These are phyloP conservation scores for Dorcus hopei DNA, from an alignment of 2,888 invertebrate genomes.

Conservation along the genomic window DNA sequence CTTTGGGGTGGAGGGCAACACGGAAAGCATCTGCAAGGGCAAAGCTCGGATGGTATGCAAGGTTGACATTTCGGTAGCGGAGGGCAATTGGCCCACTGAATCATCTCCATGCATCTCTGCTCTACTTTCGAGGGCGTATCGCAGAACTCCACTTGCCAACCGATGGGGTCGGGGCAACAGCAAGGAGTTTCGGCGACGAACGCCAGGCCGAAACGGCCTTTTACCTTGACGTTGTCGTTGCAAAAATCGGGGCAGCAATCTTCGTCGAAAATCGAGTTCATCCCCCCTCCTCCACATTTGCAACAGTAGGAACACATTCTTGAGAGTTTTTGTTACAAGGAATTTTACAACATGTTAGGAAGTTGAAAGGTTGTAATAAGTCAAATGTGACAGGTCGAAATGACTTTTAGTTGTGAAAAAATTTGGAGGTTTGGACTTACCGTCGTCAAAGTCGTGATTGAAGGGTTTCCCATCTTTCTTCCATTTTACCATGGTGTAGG, in stretches of 20 bases:
- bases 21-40: constrained; percentile 22
- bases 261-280: neutral
- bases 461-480: constrained; percentile 62
- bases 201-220: constrained; percentile 43
- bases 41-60: constrained; percentile 22
- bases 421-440: constrained; percentile 2
- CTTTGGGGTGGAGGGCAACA: constrained; percentile 15
- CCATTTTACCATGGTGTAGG: constrained; percentile 64
- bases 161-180: constrained; percentile 32
- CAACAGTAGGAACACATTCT: constrained; percentile 9
- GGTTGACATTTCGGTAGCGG: constrained; percentile 28
- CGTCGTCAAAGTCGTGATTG: constrained; percentile 34
- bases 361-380: no score
- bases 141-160: constrained; percentile 43
- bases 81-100: constrained; percentile 40
- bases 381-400: no score
- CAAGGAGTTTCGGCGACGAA: constrained; percentile 39
- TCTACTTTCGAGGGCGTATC: constrained; percentile 42
- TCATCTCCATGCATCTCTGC: constrained; percentile 38
- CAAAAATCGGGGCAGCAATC: constrained; percentile 6
- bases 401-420: neutral
- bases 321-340: neutral
- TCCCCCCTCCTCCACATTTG: neutral
- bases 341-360: no score
- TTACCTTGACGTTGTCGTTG: constrained; percentile 21